Percentiles rank a stretch among this genome's conserved stretches.
These are phyloP conservation scores for Mylabris phalerata DNA, from an alignment of 1,140 invertebrate species.

Conservation along the genomic window DNA sequence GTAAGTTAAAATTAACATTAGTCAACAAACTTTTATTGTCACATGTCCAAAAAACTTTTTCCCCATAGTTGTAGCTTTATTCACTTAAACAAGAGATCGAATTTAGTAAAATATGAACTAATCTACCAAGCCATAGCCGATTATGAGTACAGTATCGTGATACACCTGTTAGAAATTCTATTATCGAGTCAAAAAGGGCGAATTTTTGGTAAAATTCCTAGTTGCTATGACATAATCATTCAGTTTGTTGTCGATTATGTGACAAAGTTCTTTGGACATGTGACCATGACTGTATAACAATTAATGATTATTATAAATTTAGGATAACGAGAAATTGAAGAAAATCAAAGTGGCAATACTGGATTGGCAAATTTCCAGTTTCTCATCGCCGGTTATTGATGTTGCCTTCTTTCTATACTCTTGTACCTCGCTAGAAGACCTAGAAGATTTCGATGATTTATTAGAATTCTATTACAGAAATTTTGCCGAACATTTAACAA, in stretches of 20 bases:
- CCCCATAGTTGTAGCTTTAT: too few relatives aligned
- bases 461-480: neutral
- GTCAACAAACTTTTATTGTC: too few relatives aligned
- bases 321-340: neutral
- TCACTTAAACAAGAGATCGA: too few relatives aligned
- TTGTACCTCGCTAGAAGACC: neutral
- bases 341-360: neutral
- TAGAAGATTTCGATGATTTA: constrained; percentile 6
- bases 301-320: constrained; percentile 1
- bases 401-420: constrained; percentile 3
- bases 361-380: constrained; percentile 6
- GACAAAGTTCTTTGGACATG: too few relatives aligned
- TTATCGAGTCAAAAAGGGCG: too few relatives aligned
- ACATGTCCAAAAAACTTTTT: neutral
- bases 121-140: too few relatives aligned
- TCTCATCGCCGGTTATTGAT: neutral
- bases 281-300: neutral
- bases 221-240: too few relatives aligned
- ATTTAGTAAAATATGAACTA: too few relatives aligned
- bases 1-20: constrained; percentile 14
- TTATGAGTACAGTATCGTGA: too few relatives aligned
- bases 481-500: neutral
- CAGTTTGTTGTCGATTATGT: too few relatives aligned
- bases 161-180: too few relatives aligned
- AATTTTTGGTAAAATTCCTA: too few relatives aligned